phyloP scores from a whole-genome alignment of 2,888 invertebrate species.

The Lasius platythorax region DNA sequence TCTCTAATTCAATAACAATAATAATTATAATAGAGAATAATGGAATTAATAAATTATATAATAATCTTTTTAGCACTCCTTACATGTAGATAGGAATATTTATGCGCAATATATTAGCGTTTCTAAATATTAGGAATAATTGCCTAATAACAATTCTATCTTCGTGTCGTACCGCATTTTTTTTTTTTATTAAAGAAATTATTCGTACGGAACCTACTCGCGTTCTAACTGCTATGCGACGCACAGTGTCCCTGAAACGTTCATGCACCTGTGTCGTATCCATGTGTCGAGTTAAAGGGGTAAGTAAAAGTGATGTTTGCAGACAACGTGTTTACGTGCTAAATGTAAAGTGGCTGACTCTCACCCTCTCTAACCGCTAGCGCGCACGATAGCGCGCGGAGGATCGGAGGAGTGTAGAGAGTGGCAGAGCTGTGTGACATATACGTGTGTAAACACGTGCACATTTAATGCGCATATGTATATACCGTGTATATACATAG shows the following conservation, averaged over 20 bases:
- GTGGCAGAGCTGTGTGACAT: slow-evolving; percentile 40
- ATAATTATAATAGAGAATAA: background rate
- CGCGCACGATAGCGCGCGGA: slow-evolving; percentile 42
- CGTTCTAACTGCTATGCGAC: background rate
- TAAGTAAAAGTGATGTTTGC: slow-evolving; percentile 61
- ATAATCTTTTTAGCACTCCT: background rate
- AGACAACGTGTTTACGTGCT: slow-evolving; percentile 57
- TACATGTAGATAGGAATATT: background rate
- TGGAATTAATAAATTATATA: background rate
- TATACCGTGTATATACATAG: background rate
- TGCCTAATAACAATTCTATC: background rate
- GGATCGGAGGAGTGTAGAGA: slow-evolving; percentile 38
- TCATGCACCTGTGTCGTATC: slow-evolving; percentile 14
- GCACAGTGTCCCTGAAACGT: background rate
- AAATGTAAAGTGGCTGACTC: slow-evolving; percentile 54
- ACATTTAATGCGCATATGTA: slow-evolving; percentile 17
- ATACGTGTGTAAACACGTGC: slow-evolving; percentile 35
- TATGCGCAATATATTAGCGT: background rate
- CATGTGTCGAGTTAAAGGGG: slow-evolving; percentile 28
- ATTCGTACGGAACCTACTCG: background rate
- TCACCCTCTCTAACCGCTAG: slow-evolving; percentile 34
- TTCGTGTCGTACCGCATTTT: background rate
- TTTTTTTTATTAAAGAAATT: slow-evolving; percentile 21
- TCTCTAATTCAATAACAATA: background rate
- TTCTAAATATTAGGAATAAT: background rate